A percentile compares a stretch with the other conserved stretches of the same genome.
phyloP scores from a whole-genome alignment of 2,888 invertebrate genomes.

The Tanytarsus gracilentus region DNA sequence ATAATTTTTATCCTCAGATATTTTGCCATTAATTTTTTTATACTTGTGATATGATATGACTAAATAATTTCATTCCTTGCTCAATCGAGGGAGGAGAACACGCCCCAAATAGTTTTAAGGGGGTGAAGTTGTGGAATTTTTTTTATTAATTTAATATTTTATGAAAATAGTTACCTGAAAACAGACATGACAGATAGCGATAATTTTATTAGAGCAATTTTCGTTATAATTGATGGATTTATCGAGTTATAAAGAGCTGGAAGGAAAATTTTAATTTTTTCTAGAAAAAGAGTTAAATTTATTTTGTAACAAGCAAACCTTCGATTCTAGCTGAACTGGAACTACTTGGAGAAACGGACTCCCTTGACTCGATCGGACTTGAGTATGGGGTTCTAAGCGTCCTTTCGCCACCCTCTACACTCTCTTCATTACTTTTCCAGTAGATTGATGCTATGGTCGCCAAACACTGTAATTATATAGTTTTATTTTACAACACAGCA shows the following conservation, averaged over 20 bases:
- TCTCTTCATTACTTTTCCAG: constrained; percentile 80
- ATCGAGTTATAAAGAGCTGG: constrained; percentile 20
- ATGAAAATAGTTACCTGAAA: constrained; percentile 28
- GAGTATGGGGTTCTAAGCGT: constrained; percentile 60
- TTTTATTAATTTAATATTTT: too few species aligned
- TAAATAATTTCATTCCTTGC: too few species aligned
- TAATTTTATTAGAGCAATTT: too few species aligned
- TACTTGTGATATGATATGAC: too few species aligned
- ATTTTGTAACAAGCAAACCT: constrained; percentile 42
- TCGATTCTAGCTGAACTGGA: constrained; percentile 69
- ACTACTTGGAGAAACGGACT: constrained; percentile 53
- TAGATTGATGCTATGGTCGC: constrained; percentile 81
- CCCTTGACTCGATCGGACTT: constrained; percentile 56
- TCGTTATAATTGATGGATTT: constrained; percentile 16
- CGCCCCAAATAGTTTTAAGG: too few species aligned
- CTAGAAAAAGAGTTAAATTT: background rate
- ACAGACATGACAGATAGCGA: too few species aligned
- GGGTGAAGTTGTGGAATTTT: too few species aligned
- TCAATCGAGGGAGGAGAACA: too few species aligned
- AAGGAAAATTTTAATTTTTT: background rate
- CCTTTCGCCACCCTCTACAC: constrained; percentile 70
- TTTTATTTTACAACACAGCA: background rate
- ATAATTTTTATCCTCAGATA: too few species aligned
- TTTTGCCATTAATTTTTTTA: too few species aligned
- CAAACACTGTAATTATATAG: constrained; percentile 51